Conservation (phyloP, 2,113 vertebrate species). For the Empidonax traillii region DNA sequence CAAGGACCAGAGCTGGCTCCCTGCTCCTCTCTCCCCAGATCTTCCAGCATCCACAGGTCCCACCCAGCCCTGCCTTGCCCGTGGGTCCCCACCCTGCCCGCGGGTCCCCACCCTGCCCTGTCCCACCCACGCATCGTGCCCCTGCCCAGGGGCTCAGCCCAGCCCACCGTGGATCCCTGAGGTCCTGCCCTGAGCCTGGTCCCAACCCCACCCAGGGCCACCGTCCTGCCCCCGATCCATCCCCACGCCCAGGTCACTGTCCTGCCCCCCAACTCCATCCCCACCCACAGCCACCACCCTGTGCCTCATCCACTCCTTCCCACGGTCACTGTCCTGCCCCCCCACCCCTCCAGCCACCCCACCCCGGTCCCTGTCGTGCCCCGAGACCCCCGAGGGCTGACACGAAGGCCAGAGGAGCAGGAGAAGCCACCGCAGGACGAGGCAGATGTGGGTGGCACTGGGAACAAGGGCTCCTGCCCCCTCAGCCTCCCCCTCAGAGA, state of each 20-base stretch:
- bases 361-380: not conserved
- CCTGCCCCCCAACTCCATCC: not conserved
- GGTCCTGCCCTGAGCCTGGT: not conserved
- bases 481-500: not conserved
- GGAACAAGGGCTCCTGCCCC: not conserved
- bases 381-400: not conserved
- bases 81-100: not conserved
- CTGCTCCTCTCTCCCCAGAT: not conserved
- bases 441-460: not conserved
- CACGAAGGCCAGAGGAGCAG: not conserved
- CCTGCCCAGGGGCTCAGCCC: not conserved
- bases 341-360: not conserved
- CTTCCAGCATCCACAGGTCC: not conserved
- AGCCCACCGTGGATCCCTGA: not conserved
- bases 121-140: not conserved
- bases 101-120: not conserved
- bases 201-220: not conserved
- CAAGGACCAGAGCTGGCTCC: not conserved
- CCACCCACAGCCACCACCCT: not conserved
- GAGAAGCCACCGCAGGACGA: not conserved
- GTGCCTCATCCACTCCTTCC: not conserved
- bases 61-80: not conserved
- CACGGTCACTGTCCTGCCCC: not conserved
- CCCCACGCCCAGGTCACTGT: not conserved
- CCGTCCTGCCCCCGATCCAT: not conserved